Percentiles rank a stretch among this genome's conserved stretches.
Conservation (phyloP, 2,113 vertebrate species). For the Litocranius walleri region DNA sequence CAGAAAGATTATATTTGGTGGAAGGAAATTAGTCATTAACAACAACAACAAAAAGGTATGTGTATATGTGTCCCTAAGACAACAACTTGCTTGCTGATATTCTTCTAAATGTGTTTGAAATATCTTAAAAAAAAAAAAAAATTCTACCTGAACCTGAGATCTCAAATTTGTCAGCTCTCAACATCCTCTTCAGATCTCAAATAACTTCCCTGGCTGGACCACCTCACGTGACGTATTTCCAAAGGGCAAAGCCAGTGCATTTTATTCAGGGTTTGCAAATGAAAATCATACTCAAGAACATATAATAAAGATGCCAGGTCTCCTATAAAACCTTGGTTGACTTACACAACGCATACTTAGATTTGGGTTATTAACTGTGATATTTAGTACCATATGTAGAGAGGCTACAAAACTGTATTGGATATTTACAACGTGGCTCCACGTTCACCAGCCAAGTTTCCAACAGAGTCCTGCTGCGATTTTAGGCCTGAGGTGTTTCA, state of each 20-base stretch:
- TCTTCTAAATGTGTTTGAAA: not conserved
- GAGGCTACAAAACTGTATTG: not conserved
- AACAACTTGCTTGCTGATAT: not conserved
- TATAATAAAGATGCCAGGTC: not conserved
- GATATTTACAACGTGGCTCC: not conserved
- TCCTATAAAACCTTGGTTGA: slow-evolving; percentile 42
- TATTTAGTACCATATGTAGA: not conserved
- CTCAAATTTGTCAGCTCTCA: not conserved
- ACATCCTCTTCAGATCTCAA: slow-evolving; percentile 78
- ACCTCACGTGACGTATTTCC: slow-evolving; percentile 50
- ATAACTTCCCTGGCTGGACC: slow-evolving; percentile 65
- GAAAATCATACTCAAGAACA: slow-evolving; percentile 43
- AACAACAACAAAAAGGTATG: not conserved
- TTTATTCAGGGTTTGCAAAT: slow-evolving; percentile 55
- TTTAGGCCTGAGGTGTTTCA: not conserved
- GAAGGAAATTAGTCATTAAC: not conserved
- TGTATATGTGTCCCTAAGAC: not conserved
- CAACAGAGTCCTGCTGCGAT: not conserved
- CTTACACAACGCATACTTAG: not conserved
- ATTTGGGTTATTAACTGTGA: not conserved
- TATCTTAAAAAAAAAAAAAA: not conserved
- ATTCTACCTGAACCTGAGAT: not conserved
- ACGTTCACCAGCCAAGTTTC: not conserved
- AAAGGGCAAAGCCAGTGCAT: slow-evolving; percentile 28
- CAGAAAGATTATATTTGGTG: not conserved